phyloP scores from a whole-genome alignment of 2,888 invertebrate genomes.

The Drosophila prostipennis region DNA sequence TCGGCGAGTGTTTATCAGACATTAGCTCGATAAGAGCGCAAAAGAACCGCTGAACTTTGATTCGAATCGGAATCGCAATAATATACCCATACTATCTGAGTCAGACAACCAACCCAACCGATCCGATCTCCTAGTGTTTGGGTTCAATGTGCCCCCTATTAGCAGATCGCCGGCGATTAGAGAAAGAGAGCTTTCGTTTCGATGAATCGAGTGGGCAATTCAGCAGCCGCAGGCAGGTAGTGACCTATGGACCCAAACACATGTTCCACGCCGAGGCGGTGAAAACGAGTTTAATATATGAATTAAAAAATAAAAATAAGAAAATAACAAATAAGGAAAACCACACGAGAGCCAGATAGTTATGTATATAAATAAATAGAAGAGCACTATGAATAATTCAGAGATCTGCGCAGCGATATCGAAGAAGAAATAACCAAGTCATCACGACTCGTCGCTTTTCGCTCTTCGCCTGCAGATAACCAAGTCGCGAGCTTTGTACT shows the following conservation, averaged over 20 bases:
- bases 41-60: constrained; percentile 19
- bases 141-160: constrained; percentile 39
- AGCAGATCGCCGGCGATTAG: constrained; percentile 31
- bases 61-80: neutral
- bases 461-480: constrained; percentile 29
- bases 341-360: constrained; percentile 2
- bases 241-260: constrained; percentile 76
- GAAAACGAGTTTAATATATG: constrained; percentile 35
- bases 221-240: constrained; percentile 1
- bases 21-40: constrained; percentile 11
- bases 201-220: neutral
- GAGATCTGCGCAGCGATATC: constrained; percentile 9
- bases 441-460: constrained; percentile 59
- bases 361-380: constrained; percentile 20
- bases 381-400: constrained; percentile 21
- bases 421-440: constrained; percentile 54
- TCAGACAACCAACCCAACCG: constrained; percentile 7
- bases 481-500: constrained; percentile 52
- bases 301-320: constrained; percentile 10
- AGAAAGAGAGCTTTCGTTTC: constrained; percentile 4
- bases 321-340: constrained; percentile 21
- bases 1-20: constrained; percentile 5
- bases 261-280: constrained; percentile 48
- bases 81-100: constrained; percentile 8
- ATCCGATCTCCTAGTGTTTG: constrained; percentile 8